Conservation (phyloP, 37 sponge, comb jelly and placozoan genomes). For the Aplysina aerophoba region DNA sequence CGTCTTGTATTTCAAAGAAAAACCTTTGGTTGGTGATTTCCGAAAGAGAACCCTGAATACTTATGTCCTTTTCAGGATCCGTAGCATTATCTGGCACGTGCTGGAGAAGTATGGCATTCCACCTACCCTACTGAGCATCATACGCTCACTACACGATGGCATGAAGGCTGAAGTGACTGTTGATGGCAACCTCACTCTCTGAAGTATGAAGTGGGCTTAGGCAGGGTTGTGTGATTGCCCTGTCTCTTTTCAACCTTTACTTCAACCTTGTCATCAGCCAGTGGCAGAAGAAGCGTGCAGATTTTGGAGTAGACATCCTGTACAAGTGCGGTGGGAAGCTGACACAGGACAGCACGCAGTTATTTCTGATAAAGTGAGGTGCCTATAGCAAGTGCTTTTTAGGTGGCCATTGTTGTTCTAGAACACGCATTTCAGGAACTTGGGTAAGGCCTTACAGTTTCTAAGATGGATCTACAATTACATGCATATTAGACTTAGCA, state of each 20-base stretch:
- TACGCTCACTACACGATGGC: too few relatives aligned
- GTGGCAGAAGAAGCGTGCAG: constrained; percentile 5
- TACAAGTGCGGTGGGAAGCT: constrained; percentile 43
- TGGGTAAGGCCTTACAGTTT: constrained; percentile 1
- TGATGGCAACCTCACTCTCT: background rate
- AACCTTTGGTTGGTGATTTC: too few relatives aligned
- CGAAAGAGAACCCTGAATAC: too few relatives aligned
- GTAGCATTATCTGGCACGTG: too few relatives aligned
- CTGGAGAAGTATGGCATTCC: too few relatives aligned
- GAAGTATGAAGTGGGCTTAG: constrained; percentile 56
- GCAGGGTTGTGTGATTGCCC: constrained; percentile 50
- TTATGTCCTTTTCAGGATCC: too few relatives aligned
- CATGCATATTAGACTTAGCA: background rate
- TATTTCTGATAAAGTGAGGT: too few relatives aligned
- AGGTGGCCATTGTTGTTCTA: background rate
- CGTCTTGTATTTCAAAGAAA: too few relatives aligned
- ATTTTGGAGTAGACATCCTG: constrained; percentile 15
- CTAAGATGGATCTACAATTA: background rate
- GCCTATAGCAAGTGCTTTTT: background rate
- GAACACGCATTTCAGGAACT: background rate
- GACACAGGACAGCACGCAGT: too few relatives aligned
- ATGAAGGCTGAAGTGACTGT: too few relatives aligned
- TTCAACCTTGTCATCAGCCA: constrained; percentile 20
- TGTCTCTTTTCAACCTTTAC: constrained; percentile 52
- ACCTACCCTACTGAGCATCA: too few relatives aligned